phyloP scores from a whole-genome alignment of 2,113 vertebrate genomes.

The Zosterops japonicus region DNA sequence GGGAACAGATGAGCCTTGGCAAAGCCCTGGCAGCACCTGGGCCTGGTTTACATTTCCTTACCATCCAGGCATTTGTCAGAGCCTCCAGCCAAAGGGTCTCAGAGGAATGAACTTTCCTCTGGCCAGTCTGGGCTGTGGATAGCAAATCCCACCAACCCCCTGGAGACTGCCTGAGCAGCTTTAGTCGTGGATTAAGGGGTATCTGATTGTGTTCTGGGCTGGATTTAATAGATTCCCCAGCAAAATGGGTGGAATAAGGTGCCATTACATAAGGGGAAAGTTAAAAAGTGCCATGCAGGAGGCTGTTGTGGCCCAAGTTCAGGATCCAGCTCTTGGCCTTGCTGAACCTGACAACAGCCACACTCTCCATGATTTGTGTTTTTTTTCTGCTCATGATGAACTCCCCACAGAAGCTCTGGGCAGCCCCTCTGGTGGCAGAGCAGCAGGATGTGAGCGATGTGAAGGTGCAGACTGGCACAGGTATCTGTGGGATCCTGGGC shows the following conservation, averaged over 20 bases:
- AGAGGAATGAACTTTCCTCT: not conserved
- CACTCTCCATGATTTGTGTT: not conserved
- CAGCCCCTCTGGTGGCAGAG: not conserved
- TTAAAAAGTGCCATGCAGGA: not conserved
- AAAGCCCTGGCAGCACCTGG: not conserved
- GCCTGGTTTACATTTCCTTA: not conserved
- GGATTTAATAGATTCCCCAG: not conserved
- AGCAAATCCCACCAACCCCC: not conserved
- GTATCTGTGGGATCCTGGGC: not conserved
- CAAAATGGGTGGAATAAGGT: not conserved
- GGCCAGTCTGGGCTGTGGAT: not conserved
- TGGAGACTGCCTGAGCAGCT: not conserved
- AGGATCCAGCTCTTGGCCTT: not conserved
- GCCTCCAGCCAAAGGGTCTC: not conserved
- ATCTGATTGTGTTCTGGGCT: not conserved
- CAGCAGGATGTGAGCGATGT: not conserved
- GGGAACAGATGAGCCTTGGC: not conserved
- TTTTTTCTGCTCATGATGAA: not conserved
- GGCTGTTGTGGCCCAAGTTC: not conserved
- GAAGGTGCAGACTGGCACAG: not conserved
- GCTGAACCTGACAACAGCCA: not conserved
- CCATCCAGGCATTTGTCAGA: not conserved
- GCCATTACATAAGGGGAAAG: not conserved
- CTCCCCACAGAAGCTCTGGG: not conserved
- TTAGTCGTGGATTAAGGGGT: not conserved